Evolutionary conservation across 1,140 invertebrate species (phyloP), one percentile per base, ranked within the genome.

Genomic region (Wiebesia pumilae): DNA sequence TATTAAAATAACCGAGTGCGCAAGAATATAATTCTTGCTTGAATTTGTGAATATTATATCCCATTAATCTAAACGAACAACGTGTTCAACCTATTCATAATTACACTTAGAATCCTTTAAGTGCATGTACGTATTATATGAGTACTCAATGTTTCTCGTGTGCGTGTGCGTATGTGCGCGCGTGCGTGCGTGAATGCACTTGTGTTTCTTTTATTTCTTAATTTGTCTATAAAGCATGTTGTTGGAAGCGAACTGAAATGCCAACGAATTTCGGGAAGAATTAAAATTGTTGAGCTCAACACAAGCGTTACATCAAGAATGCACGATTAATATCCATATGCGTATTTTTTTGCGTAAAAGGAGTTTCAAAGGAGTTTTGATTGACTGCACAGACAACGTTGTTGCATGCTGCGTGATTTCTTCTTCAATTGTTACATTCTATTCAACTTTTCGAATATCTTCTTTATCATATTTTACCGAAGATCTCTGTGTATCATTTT

Each of bases 341-440:
- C 35, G 21, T 51, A 38, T 73, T 24, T 71, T 54, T 83, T 71
- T 54, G 27, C 75, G 9, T 65, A 38, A 77, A 69, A 78, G 9
- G 16, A 35, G 2, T 81, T 71, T 85, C 14, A 19, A 71, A 80
- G 81, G 24, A 65, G 38, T 78, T 62, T 71, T 40, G 62, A 71
- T 85, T 85, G 40, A 81, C 27, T 71, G 35, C 62, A 71, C 58
- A 80, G 4, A 67, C 2, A 67, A 80, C 33, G 58, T 75, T 81
- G 24, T 62, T 81, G 67, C 79, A 81, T 82, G 79, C 43, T 77
- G 80, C 69, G 79, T 85, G 77, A 85, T 69, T 54, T 33, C n/a
- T 54, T 27, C 21, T 84, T 79, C 30, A 43, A 54, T 67, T 78
- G 14, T 77, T 16, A 24, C 40, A 33, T 33, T 27, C 19, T 27